A percentile compares a stretch with the other conserved stretches of the same genome.
Evolutionary conservation across 2,888 invertebrate species (phyloP).

Genomic region (Eledona agricola): DNA sequence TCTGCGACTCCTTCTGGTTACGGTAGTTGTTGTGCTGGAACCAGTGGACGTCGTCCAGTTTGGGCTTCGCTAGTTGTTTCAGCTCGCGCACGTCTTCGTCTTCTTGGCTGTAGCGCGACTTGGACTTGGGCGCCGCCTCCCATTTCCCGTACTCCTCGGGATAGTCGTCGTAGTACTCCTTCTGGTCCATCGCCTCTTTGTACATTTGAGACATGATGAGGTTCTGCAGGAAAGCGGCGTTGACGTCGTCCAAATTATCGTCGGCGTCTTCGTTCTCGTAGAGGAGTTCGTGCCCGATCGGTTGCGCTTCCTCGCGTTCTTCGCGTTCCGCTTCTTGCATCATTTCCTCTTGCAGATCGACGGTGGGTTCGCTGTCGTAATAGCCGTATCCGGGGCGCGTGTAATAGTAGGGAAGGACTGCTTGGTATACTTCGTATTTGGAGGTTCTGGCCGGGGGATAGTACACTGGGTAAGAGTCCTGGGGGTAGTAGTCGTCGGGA

Average conservation of each 20-base stretch:
- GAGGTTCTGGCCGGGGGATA: constrained; percentile 63
- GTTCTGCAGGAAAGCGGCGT: constrained; percentile 74
- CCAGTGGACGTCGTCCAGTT: constrained; percentile 47
- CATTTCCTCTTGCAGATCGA: constrained; percentile 69
- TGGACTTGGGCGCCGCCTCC: constrained; percentile 37
- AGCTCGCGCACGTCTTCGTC: constrained; percentile 74
- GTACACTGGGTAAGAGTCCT: constrained; percentile 55
- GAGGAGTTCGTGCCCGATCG: constrained; percentile 74
- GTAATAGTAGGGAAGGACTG: constrained; percentile 63
- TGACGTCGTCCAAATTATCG: constrained; percentile 61
- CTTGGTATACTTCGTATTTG: constrained; percentile 62
- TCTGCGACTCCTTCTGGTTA: constrained; percentile 38
- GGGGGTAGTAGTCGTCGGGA: constrained; percentile 66
- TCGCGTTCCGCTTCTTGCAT: constrained; percentile 70
- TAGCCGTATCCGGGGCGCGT: constrained; percentile 59
- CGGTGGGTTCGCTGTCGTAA: constrained; percentile 62
- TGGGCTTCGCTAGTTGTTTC: constrained; percentile 69
- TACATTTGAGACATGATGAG: constrained; percentile 73
- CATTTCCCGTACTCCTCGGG: constrained; percentile 52
- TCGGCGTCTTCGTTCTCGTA: constrained; percentile 66
- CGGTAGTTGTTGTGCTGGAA: constrained; percentile 43
- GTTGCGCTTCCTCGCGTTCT: constrained; percentile 65
- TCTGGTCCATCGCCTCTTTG: constrained; percentile 63
- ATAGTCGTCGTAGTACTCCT: constrained; percentile 45
- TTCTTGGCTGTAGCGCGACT: constrained; percentile 60